Percentiles rank a stretch among this genome's conserved stretches.
These are phyloP conservation scores for Hippocampus barbouri DNA, from an alignment of 2,113 vertebrate species.

Conservation along the genomic window DNA sequence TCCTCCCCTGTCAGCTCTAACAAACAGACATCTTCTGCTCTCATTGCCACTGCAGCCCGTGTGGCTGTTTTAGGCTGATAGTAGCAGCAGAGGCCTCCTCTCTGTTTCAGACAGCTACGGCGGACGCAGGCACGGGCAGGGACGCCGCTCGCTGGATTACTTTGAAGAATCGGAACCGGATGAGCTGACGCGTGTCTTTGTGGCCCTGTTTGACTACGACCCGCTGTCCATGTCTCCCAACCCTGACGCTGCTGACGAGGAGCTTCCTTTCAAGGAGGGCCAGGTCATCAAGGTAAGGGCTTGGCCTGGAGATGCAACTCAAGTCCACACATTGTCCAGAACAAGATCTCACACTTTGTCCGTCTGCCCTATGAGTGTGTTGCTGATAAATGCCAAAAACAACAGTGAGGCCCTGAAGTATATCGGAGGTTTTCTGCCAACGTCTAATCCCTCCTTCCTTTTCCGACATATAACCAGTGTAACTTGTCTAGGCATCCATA, in stretches of 20 bases:
- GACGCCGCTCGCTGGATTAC: conserved; percentile 81
- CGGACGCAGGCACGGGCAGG: conserved; percentile 65
- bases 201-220: conserved; percentile 95
- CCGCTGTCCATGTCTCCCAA: conserved; percentile 96
- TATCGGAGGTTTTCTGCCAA: background rate
- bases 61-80: conserved; percentile 59
- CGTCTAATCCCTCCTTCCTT: background rate
- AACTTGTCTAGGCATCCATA: background rate
- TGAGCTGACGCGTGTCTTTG: conserved; percentile 84
- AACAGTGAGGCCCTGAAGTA: background rate
- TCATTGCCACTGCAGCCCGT: conserved; percentile 57
- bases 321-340: too few species aligned
- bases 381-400: background rate
- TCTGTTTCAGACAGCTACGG: conserved; percentile 81
- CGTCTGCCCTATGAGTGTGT: background rate
- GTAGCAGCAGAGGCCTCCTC: conserved; percentile 67
- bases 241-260: conserved; percentile 90
- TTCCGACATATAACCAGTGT: background rate
- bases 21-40: conserved; percentile 60
- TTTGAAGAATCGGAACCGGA: conserved; percentile 89
- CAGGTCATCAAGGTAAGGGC: conserved; percentile 91
- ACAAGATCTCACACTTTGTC: too few species aligned
- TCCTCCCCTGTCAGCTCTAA: conserved; percentile 60
- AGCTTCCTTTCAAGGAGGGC: conserved; percentile 95
- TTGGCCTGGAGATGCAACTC: background rate